Evolutionary conservation across 1,140 invertebrate genomes (phyloP), one percentile per base, ranked within the genome.

Genomic region (Drosophila mauritiana): DNA sequence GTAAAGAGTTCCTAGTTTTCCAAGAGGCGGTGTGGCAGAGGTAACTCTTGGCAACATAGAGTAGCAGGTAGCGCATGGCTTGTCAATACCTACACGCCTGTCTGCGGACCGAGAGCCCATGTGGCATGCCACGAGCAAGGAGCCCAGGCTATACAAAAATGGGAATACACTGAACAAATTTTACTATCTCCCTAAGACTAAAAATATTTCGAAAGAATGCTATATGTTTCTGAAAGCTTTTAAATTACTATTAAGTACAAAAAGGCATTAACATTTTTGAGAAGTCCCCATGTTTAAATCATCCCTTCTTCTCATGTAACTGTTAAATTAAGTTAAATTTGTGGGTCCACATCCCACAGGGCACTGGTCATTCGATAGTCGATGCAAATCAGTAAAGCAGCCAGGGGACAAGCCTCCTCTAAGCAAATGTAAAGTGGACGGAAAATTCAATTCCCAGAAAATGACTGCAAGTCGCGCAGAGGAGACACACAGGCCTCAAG

Each of bases 41-140:
- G 58, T 42, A 61, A 37, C 46, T 4, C 13, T 17, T 3, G 20
- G 53, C 13, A 40, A 15, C 36, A 15, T 20, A 6, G 17, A 31
- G 27, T n/a, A 49, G 31, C 56, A 67, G 74, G 73, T 59, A 83
- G 67, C 83, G 56, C 46, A 61, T 70, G 67, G 49, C 55, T 69
- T 88, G 84, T 88, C 83, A 88, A 88, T 88, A 82, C 79, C 83
- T 89, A 88, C 83, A 88, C 83, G 84, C 84, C 83, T 88, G 83
- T 75, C 51, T 65, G 73, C 54, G 31, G 51, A 34, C 63, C 51
- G 53, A 72, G 63, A 72, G 52, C 57, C 70, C 64, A 46, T 80
- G 74, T 74, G 62, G 69, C 75, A 73, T 57, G 59, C 62, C 45
- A 31, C 52, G 48, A 37, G 52, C 20, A 22, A 36, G 56, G 20